Evolutionary conservation across 2,113 vertebrate genomes (phyloP), one percentile per base, ranked within the genome.

Genomic region (Phalacrocorax brasilianus): DNA sequence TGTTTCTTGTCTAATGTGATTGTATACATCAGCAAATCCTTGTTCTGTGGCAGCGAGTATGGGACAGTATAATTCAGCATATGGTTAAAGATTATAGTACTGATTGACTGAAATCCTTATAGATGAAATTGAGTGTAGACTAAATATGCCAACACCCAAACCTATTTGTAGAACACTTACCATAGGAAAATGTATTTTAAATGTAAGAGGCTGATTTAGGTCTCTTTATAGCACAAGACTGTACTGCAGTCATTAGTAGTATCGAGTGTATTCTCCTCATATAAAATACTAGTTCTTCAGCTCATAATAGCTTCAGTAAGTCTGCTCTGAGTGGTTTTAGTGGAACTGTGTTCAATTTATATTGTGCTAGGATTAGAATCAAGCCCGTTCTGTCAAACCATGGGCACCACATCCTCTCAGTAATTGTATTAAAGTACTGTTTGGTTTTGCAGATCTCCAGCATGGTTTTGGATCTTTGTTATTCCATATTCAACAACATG

Each of bases 401-500:
- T 5, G 6, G 27, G 42, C 1, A 38, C 26, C 10, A 32, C 9
- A 11, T 42, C 49, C 24, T 56, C 49, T 21, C 17, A 47, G 12
- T 56, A 62, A 42, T 35, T 10, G 4, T 55, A 53, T 91, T 85
- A 33, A 85, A 78, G 32, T 35, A 35, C 5, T 40, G 20, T 49
- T 89, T 88, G 20, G 21, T 79, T 85, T 97, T 97, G 68, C 86
- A 98, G 98, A 89, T 96, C 66, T 92, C 89, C 80, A 97, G 56
- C 87, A 97, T 95, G 73, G 59, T 98, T 91, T 85, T 97, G 96
- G 96, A 98, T 84, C 96, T 98, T 47, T 98, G 98, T 87, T 98
- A 97, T 44, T 96, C 96, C 52, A 97, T 98, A 94, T 97, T 97
- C 88, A 82, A 96, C 85, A 95, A 91, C 85, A 84, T 96, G 96